Conservation (phyloP, 2,113 vertebrate genomes). For the Noturus placidus region DNA sequence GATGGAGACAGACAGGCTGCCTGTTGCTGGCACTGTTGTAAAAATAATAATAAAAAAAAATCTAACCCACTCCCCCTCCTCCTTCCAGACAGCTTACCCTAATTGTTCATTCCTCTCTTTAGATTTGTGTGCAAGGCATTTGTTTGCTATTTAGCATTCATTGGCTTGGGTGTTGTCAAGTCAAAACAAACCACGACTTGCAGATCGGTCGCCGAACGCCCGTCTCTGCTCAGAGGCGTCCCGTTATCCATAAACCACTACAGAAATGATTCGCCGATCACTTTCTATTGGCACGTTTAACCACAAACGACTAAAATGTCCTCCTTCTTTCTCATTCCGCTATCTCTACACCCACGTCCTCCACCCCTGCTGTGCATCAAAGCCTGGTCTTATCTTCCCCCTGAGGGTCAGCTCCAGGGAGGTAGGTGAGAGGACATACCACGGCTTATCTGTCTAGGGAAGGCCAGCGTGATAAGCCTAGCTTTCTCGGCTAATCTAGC, state of each 20-base stretch:
- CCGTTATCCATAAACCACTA: not conserved
- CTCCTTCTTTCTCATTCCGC: slow-evolving; percentile 39
- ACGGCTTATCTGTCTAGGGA: slow-evolving; percentile 50
- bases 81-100: slow-evolving; percentile 30
- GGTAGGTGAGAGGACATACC: slow-evolving; percentile 54
- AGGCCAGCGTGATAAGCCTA: slow-evolving; percentile 40
- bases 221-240: not conserved
- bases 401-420: slow-evolving; percentile 49
- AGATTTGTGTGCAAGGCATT: slow-evolving; percentile 24
- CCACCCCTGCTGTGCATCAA: slow-evolving; percentile 53
- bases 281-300: slow-evolving; percentile 15
- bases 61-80: not conserved
- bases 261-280: not conserved
- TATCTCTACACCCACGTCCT: slow-evolving; percentile 58
- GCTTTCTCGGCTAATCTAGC: slow-evolving; percentile 38
- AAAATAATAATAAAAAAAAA: slow-evolving; percentile 36
- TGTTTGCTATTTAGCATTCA: slow-evolving; percentile 25
- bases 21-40: slow-evolving; percentile 51
- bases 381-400: slow-evolving; percentile 55
- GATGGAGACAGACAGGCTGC: slow-evolving; percentile 63
- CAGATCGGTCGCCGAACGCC: not conserved
- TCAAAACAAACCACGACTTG: not conserved
- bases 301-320: slow-evolving; percentile 19
- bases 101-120: slow-evolving; percentile 42
- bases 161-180: slow-evolving; percentile 14